Evolutionary conservation across 2,113 vertebrate genomes (phyloP).

Genomic region (Ancistrus triradiatus): DNA sequence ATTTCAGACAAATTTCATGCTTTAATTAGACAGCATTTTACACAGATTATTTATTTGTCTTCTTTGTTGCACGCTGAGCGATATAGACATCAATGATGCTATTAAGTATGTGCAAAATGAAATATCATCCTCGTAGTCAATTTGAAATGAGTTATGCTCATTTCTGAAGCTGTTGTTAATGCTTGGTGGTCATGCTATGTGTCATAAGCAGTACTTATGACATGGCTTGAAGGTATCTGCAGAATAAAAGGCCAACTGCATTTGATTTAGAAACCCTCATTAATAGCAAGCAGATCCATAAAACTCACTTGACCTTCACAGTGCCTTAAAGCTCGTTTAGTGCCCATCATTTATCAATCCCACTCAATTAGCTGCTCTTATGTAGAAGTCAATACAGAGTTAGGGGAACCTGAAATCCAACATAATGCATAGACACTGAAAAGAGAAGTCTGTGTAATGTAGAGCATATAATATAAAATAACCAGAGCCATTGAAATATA

Average conservation of each 20-base stretch:
- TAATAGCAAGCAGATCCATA: slow-evolving; percentile 57
- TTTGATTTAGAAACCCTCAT: slow-evolving; percentile 49
- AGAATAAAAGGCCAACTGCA: slow-evolving; percentile 28
- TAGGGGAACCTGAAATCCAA: slow-evolving; percentile 19
- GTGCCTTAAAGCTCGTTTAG: slow-evolving; percentile 47
- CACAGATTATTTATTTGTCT: background rate
- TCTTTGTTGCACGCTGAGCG: background rate
- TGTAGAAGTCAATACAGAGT: slow-evolving; percentile 48
- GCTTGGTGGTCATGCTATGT: background rate
- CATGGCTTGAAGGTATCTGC: slow-evolving; percentile 12
- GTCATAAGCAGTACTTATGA: no score
- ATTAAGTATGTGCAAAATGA: background rate
- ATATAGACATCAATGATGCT: background rate
- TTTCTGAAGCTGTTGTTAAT: background rate
- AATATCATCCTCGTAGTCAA: no score
- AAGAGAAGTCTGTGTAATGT: slow-evolving; percentile 2
- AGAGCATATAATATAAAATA: no score
- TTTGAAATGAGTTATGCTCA: no score
- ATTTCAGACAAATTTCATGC: background rate
- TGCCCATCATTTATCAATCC: slow-evolving; percentile 52
- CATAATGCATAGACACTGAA: slow-evolving; percentile 8
- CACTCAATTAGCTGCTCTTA: slow-evolving; percentile 55
- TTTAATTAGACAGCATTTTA: slow-evolving; percentile 1
- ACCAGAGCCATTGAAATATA: no score
- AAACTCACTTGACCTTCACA: slow-evolving; percentile 58